These are phyloP conservation scores for Copidosoma floridanum DNA, from an alignment of 1,140 invertebrate species.

Conservation along the genomic window DNA sequence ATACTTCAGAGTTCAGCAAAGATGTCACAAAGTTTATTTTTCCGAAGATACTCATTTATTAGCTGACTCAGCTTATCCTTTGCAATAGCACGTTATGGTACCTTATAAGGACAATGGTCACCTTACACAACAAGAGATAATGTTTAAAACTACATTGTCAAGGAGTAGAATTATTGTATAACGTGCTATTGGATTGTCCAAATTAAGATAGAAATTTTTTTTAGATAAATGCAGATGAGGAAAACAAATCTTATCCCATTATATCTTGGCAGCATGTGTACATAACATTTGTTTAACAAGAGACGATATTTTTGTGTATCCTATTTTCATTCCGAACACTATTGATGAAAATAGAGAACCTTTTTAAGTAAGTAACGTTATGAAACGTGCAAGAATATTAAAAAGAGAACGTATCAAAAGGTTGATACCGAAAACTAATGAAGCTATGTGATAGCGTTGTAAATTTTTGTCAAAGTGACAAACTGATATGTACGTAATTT, in stretches of 20 bases:
- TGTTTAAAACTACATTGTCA: conserved; percentile 20
- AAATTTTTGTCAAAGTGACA: too few relatives aligned
- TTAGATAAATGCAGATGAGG: conserved; percentile 29
- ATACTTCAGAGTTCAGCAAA: conserved; percentile 10
- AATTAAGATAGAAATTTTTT: conserved; percentile 20
- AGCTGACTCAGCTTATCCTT: conserved; percentile 31
- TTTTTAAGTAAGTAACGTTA: too few relatives aligned
- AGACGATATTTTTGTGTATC: not conserved
- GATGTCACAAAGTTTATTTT: conserved; percentile 24
- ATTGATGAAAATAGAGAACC: too few relatives aligned
- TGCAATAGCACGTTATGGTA: conserved; percentile 28
- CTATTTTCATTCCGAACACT: too few relatives aligned
- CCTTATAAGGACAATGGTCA: conserved; percentile 33
- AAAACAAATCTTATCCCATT: conserved; percentile 24
- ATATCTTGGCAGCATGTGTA: conserved; percentile 31
- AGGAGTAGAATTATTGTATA: conserved; percentile 14
- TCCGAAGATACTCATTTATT: conserved; percentile 31
- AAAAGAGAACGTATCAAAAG: too few relatives aligned
- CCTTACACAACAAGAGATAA: conserved; percentile 5
- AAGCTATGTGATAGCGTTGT: too few relatives aligned
- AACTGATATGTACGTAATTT: too few relatives aligned
- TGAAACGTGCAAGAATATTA: too few relatives aligned
- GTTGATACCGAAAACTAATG: too few relatives aligned
- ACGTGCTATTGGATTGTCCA: conserved; percentile 15
- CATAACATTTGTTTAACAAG: not conserved